Evolutionary conservation across 2,888 invertebrate species (phyloP), one percentile per base, ranked within the genome.

Genomic region (Callimorpha dominula): DNA sequence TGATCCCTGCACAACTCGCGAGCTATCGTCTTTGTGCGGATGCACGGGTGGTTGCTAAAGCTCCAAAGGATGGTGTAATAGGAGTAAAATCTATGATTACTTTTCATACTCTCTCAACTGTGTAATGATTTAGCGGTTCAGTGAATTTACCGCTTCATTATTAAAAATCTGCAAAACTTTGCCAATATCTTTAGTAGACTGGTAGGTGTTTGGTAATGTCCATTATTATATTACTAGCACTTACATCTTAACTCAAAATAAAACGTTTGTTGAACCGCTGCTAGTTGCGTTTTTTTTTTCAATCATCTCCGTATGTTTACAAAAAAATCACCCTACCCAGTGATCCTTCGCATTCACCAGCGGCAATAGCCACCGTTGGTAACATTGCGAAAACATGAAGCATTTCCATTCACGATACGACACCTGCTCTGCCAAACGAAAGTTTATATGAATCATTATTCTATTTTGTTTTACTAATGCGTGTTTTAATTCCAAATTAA

Each of bases 381-480:
- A 63, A 52, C 50, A 40, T 85, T 83, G 77, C 82, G 84, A 84
- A 81, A 83, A 83, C 77, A 76, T 42, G 65, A 76, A 80, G 73
- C 75, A 81, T 85, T 81, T 72, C 68, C 72, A 85, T 79, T 83
- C 75, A 74, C 57, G 20, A 46, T 57, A 70, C 17, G 17, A 71
- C 77, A 74, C 76, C 74, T 69, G 49, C 68, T 67, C 60, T 50
- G 63, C 54, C 65, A 73, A 81, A 77, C 65, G 68, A 78, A 83
- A 82, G 77, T 72, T 73, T 75, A 49, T 57, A 67, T 71, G 69
- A 66, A 70, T 76, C 71, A 64, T 74, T 77, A 69, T 72, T 74
- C 62, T 9, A 49, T 74, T 71, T 62, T 11, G 43, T 46, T 57
- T 71, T 70, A 68, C 52, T 50, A 52, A 70, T 64, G 60, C 20